Conservation (phyloP, 1,140 invertebrate species). For the Thaumatotibia leucotreta region DNA sequence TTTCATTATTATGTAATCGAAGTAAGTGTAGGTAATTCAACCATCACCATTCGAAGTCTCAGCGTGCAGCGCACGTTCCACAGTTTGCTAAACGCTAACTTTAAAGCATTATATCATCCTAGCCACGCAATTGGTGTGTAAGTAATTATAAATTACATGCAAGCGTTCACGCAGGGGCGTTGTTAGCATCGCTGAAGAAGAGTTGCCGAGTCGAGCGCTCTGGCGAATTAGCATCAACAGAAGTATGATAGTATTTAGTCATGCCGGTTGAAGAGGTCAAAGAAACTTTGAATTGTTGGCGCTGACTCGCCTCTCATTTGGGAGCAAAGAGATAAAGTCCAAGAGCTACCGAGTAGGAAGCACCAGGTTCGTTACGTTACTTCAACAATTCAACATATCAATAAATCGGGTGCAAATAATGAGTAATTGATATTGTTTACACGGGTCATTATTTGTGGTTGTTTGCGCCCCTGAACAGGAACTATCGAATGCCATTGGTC, state of each 20-base stretch:
- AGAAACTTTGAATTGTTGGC: no score
- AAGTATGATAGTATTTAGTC: no score
- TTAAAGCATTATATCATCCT: constrained; percentile 65
- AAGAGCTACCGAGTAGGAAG: background rate
- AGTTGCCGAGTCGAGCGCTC: background rate
- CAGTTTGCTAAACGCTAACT: constrained; percentile 40
- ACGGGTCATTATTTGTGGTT: background rate
- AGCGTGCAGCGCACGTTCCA: constrained; percentile 26
- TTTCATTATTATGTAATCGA: background rate
- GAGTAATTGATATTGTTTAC: constrained; percentile 18
- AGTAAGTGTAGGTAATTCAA: no score
- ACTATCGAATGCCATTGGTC: no score
- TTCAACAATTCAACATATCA: constrained; percentile 25
- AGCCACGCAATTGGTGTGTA: constrained; percentile 57
- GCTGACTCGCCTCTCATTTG: background rate
- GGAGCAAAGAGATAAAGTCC: background rate
- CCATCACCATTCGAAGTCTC: constrained; percentile 33
- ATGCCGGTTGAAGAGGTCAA: no score
- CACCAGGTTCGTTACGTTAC: background rate
- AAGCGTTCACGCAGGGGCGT: background rate
- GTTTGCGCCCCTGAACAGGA: background rate
- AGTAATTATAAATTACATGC: constrained; percentile 2
- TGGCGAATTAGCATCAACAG: background rate
- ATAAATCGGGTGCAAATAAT: constrained; percentile 37
- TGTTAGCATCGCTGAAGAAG: background rate